These are phyloP conservation scores for Neoascia interrupta DNA, from an alignment of 2,888 invertebrate species.

Conservation along the genomic window DNA sequence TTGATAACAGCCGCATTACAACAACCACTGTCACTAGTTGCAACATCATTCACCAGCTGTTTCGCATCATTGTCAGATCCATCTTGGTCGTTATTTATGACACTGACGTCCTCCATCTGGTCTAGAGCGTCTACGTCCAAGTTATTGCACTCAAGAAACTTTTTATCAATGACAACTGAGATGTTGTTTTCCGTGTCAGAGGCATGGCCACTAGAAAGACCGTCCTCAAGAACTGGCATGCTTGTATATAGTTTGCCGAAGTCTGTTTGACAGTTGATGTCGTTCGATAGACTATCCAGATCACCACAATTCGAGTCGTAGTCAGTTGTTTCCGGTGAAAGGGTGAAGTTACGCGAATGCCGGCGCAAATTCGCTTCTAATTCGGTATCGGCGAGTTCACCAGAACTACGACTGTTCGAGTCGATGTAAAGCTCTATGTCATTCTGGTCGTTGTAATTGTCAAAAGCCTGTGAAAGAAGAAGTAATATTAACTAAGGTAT, in stretches of 20 bases:
- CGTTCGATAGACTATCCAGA: conserved; percentile 85
- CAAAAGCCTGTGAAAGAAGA: conserved; percentile 69
- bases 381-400: conserved; percentile 78
- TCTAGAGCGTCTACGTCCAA: conserved; percentile 60
- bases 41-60: conserved; percentile 67
- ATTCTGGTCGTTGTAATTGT: conserved; percentile 77
- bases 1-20: conserved; percentile 71
- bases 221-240: conserved; percentile 96
- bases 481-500: conserved; percentile 13
- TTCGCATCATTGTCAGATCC: conserved; percentile 63
- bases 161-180: conserved; percentile 74
- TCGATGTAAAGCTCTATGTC: conserved; percentile 79
- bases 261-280: conserved; percentile 80
- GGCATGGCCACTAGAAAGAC: conserved; percentile 94
- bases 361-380: conserved; percentile 77
- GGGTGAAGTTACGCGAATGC: conserved; percentile 90
- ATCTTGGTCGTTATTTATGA: conserved; percentile 64
- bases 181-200: conserved; percentile 93
- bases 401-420: conserved; percentile 79
- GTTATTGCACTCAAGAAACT: conserved; percentile 66
- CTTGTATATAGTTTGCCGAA: conserved; percentile 85
- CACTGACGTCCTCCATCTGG: conserved; percentile 66
- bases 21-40: conserved; percentile 71
- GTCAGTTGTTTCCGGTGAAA: conserved; percentile 96
- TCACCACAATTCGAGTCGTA: conserved; percentile 94